These are phyloP conservation scores for Toxotes lorentzi DNA, from an alignment of 2,797 vertebrate genomes.

Conservation along the genomic window DNA sequence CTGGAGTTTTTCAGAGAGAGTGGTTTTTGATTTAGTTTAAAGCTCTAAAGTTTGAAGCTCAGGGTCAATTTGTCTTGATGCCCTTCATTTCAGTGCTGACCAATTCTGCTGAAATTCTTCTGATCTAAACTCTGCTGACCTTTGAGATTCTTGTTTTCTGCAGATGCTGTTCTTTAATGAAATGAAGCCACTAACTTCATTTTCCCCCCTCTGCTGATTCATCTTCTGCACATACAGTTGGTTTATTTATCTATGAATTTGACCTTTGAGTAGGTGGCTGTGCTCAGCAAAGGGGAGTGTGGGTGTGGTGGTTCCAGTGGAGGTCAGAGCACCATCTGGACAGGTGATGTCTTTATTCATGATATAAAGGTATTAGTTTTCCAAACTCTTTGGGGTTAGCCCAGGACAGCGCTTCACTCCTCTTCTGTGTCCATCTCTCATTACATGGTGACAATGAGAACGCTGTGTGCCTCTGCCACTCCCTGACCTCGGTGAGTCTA, in stretches of 20 bases:
- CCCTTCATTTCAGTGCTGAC: constrained; percentile 10
- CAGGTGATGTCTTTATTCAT: constrained; percentile 66
- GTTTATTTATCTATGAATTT: constrained; percentile 50
- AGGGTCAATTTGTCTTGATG: constrained; percentile 19
- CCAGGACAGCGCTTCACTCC: constrained; percentile 9
- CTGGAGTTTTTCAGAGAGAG: constrained; percentile 8
- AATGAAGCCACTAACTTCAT: constrained; percentile 18
- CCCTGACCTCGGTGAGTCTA: constrained; percentile 10
- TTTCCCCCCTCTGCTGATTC: constrained; percentile 26
- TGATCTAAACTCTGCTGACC: constrained; percentile 31
- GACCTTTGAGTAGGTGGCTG: constrained; percentile 46
- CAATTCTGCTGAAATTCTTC: constrained; percentile 12
- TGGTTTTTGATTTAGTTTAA: constrained; percentile 40
- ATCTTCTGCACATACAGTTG: constrained; percentile 34
- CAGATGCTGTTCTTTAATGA: constrained; percentile 11
- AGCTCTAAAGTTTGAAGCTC: constrained; percentile 16
- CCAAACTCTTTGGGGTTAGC: constrained; percentile 42
- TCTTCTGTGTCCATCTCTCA: constrained; percentile 18
- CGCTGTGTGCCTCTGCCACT: constrained; percentile 40
- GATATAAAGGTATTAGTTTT: constrained; percentile 53
- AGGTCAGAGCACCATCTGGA: constrained; percentile 53
- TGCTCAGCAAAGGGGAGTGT: constrained; percentile 14
- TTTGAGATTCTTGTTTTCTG: constrained; percentile 9
- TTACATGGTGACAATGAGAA: constrained; percentile 50
- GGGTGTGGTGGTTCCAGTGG: constrained; percentile 14